Conservation (phyloP, 2,888 invertebrate species). For the Fragum whitleyi region DNA sequence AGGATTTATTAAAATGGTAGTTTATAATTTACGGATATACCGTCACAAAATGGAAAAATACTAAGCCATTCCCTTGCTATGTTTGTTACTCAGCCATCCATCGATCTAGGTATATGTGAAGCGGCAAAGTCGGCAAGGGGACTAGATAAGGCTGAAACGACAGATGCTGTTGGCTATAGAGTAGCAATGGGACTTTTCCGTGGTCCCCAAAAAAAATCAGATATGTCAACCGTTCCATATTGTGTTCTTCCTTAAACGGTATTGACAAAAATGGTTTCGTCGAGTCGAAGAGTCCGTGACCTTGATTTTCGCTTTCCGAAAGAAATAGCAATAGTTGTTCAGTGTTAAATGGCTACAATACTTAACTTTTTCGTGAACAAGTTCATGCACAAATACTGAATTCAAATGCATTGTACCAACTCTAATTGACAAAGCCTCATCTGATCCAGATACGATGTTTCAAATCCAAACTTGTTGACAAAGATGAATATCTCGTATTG, state of each 20-base stretch:
- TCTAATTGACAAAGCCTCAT: constrained; percentile 56
- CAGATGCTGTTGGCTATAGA: constrained; percentile 3
- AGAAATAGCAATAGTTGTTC: constrained; percentile 8
- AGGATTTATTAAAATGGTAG: constrained; percentile 23
- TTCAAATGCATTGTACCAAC: constrained; percentile 50
- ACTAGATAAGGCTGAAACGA: constrained; percentile 22
- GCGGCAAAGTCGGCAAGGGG: neutral
- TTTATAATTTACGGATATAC: constrained; percentile 35
- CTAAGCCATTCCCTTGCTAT: constrained; percentile 40
- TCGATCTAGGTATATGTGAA: neutral
- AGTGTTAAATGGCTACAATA: constrained; percentile 33
- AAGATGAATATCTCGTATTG: neutral
- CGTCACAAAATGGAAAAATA: constrained; percentile 34
- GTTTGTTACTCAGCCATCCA: constrained; percentile 22
- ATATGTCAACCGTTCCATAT: constrained; percentile 17
- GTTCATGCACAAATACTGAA: constrained; percentile 33
- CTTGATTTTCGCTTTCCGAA: constrained; percentile 47
- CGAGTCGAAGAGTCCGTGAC: neutral
- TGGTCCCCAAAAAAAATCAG: constrained; percentile 33
- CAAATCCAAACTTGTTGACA: neutral
- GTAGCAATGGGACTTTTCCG: constrained; percentile 18
- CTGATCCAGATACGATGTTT: constrained; percentile 53
- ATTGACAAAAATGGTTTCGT: neutral
- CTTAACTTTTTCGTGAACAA: constrained; percentile 31
- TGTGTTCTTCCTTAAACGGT: constrained; percentile 6